phyloP scores from a whole-genome alignment of 2,113 vertebrate genomes.

The Crypturellus undulatus region DNA sequence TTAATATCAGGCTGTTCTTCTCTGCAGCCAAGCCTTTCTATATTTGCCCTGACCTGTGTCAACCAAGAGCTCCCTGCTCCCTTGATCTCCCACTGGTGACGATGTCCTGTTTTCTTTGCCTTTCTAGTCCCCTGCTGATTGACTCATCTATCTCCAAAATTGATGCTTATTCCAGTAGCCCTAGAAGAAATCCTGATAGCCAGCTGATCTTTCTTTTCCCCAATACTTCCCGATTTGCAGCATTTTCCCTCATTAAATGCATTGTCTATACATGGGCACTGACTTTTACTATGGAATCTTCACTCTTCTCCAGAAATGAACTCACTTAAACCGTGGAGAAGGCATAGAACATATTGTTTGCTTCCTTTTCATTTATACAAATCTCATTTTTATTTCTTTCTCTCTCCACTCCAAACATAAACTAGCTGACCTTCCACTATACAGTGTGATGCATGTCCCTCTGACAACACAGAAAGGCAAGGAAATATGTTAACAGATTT shows the following conservation, averaged over 20 bases:
- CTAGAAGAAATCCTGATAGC: background rate
- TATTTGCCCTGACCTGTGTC: background rate
- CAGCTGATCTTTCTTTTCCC: background rate
- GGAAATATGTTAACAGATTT: background rate
- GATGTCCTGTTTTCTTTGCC: background rate
- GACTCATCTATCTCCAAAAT: background rate
- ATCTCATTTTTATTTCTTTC: background rate
- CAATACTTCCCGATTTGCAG: background rate
- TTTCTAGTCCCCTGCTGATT: background rate
- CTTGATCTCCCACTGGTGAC: too few relatives aligned
- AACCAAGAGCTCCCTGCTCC: too few relatives aligned
- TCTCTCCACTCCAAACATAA: background rate
- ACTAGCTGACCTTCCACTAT: background rate
- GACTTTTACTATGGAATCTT: background rate
- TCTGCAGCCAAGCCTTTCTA: background rate
- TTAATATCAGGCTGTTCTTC: background rate
- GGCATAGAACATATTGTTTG: background rate
- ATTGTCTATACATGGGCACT: background rate
- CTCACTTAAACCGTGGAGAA: background rate
- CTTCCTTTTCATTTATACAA: background rate
- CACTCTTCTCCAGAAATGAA: background rate
- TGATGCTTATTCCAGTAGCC: background rate
- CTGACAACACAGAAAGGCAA: background rate
- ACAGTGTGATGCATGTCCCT: background rate
- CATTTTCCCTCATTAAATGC: background rate